Base-by-base conservation (phyloP, 2,797 vertebrate species). In the Otolemur crassicaudatus region DNA sequence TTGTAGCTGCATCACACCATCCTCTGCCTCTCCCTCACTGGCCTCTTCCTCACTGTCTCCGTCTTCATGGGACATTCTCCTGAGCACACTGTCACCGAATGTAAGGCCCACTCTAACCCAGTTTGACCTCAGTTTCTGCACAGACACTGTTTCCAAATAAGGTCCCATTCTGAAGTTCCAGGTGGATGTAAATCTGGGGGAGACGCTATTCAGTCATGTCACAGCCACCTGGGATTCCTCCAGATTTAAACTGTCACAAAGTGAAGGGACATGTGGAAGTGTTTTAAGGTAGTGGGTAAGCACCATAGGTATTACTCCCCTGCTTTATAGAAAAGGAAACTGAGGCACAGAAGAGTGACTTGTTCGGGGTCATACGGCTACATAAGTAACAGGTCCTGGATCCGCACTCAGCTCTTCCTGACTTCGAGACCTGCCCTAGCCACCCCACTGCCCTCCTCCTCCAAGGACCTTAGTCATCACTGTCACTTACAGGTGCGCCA, bases 401-500 rank as follows among this genome's bases (percentile, higher is more conserved):
- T 61, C 60, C 23, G 2, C 0, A 4, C 60, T 70, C 63, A 9
- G 17, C 23, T 25, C 61, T 20, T 80, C 84, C 40, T 58, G n/a
- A 22, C 27, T 2, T 16, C 76, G 12, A 34, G 90, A 73, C 12
- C 60, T 31, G 1, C 25, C 29, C 19, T 1, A 5, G 1, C 65
- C 11, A 0, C 43, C 27, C 61, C 5, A 25, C 56, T 34, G 23
- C 53, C 75, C 0, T 6, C 25, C n/a, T 34, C 34, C 79, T 61
- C 56, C 9, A 2, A 81, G 43, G 65, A 19, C 9, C 0, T 19
- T 17, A 23, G 3, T 22, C 19, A 11, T 1, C 2, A 1, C 63
- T 29, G 7, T 20, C 34, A 11, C 72, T 75, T 31, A 4, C 0
- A 1, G 12, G 11, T 10, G 63, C 0, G 0, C 53, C 20, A 0